These are phyloP conservation scores for Amphiprion ocellaris DNA, from an alignment of 2,113 vertebrate species.

Conservation along the genomic window DNA sequence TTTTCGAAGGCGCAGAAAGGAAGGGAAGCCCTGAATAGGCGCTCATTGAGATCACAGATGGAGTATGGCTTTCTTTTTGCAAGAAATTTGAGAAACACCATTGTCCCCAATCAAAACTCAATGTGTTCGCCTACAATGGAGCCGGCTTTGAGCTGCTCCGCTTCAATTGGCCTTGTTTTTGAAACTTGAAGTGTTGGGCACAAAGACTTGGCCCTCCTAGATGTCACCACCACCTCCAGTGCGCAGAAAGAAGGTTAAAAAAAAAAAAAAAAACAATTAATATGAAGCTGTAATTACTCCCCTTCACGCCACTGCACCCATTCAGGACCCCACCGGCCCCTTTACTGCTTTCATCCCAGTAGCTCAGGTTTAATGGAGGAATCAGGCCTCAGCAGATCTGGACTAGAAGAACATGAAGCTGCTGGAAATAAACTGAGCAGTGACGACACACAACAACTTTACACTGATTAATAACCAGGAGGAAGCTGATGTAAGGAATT, in stretches of 20 bases:
- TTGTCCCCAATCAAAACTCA: constrained; percentile 98
- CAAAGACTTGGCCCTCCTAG: constrained; percentile 91
- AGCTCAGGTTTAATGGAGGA: constrained; percentile 70
- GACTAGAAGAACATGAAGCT: constrained; percentile 8
- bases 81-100: constrained; percentile 98
- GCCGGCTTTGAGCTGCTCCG: constrained; percentile 91
- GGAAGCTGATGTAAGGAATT: too few relatives aligned
- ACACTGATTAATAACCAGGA: neutral
- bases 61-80: constrained; percentile 96
- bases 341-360: constrained; percentile 87
- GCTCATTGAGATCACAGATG: constrained; percentile 98
- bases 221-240: constrained; percentile 89
- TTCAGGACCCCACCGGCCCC: constrained; percentile 83
- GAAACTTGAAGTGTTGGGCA: constrained; percentile 95
- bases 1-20: constrained; percentile 90
- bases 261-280: constrained; percentile 86
- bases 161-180: constrained; percentile 97
- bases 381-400: constrained; percentile 40
- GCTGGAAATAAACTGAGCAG: constrained; percentile 39
- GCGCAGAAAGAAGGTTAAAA: constrained; percentile 51
- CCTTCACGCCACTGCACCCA: constrained; percentile 85
- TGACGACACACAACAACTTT: neutral
- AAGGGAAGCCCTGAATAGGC: constrained; percentile 88
- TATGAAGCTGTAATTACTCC: constrained; percentile 89
- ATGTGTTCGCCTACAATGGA: constrained; percentile 92